Conservation (phyloP, 2,888 invertebrate species). For the Autographa gamma region DNA sequence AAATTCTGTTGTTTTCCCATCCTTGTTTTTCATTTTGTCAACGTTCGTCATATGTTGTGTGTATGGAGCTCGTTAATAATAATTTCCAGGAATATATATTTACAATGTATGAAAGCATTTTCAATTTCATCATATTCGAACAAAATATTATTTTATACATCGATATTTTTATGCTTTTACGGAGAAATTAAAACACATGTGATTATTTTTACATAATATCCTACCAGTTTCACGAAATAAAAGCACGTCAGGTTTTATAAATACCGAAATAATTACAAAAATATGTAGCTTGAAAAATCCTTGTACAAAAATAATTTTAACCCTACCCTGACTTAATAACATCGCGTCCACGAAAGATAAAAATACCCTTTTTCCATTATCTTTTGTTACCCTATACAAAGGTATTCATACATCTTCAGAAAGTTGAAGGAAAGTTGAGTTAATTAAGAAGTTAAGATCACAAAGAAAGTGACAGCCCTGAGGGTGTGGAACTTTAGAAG, state of each 20-base stretch:
- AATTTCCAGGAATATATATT: too few relatives aligned
- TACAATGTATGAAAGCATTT: too few relatives aligned
- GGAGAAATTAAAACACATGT: too few relatives aligned
- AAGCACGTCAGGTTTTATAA: too few relatives aligned
- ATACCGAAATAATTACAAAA: too few relatives aligned
- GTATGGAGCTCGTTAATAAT: too few relatives aligned
- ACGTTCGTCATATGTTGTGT: background rate
- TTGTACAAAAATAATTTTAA: background rate
- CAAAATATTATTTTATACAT: too few relatives aligned
- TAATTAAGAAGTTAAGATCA: slow-evolving; percentile 39
- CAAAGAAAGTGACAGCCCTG: slow-evolving; percentile 30
- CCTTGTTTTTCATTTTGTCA: background rate
- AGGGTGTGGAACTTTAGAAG: slow-evolving; percentile 32
- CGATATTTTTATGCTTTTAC: too few relatives aligned
- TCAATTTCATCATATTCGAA: too few relatives aligned
- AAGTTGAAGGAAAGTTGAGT: slow-evolving; percentile 23
- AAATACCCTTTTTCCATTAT: background rate
- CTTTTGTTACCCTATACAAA: slow-evolving; percentile 8
- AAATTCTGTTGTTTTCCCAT: background rate
- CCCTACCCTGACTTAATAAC: background rate
- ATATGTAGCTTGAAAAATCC: too few relatives aligned
- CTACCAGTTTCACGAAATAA: too few relatives aligned
- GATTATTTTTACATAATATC: too few relatives aligned
- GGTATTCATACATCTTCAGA: slow-evolving; percentile 24
- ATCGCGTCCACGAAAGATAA: background rate